Percentiles rank a stretch among this genome's conserved stretches.
These are phyloP conservation scores for Mola mola DNA, from an alignment of 2,113 vertebrate genomes.

Conservation along the genomic window DNA sequence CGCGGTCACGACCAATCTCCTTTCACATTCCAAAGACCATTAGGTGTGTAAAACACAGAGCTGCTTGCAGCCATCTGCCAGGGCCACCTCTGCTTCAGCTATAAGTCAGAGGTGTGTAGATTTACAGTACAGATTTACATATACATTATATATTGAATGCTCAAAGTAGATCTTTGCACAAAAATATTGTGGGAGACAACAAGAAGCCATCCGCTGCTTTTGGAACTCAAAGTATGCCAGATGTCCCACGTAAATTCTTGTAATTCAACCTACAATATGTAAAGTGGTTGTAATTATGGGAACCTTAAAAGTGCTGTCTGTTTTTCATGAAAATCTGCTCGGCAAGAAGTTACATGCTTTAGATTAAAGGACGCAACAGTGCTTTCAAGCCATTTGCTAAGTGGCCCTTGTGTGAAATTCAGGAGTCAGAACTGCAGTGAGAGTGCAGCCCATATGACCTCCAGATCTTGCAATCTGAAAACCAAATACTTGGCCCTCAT, in stretches of 20 bases:
- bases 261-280: not conserved
- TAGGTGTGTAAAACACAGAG: conserved; percentile 34
- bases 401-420: conserved; percentile 12
- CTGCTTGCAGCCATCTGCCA: conserved; percentile 19
- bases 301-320: not conserved
- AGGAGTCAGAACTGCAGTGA: conserved; percentile 18
- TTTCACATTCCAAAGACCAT: conserved; percentile 55
- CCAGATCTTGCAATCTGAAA: conserved; percentile 49
- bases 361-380: conserved; percentile 7
- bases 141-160: not conserved
- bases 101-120: conserved; percentile 9
- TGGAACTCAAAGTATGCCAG: conserved; percentile 1
- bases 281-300: conserved; percentile 14
- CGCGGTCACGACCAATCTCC: conserved; percentile 13
- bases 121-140: too few relatives aligned
- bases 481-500: conserved; percentile 44
- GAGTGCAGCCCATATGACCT: conserved; percentile 28
- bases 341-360: conserved; percentile 9
- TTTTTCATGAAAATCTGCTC: conserved; percentile 8
- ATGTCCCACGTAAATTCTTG: not conserved
- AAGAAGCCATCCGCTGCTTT: not conserved
- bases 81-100: conserved; percentile 38
- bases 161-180: not conserved
- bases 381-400: conserved; percentile 8
- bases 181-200: too few relatives aligned